phyloP scores from a whole-genome alignment of 2,797 vertebrate genomes.

The Scomberomorus guttatus region DNA sequence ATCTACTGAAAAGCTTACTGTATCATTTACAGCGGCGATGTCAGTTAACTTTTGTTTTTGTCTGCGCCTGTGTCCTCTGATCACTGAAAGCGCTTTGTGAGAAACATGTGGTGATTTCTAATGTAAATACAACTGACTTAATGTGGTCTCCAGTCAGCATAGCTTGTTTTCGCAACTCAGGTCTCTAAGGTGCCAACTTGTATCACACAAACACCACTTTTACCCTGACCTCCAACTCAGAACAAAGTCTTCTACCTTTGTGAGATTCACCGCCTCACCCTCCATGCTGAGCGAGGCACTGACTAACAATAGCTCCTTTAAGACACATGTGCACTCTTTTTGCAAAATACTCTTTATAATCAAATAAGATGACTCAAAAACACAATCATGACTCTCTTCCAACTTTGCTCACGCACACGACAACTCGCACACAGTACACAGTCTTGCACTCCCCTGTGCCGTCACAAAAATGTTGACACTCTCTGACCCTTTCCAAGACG shows the following conservation, averaged over 20 bases:
- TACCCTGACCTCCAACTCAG: constrained; percentile 50
- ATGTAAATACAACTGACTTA: constrained; percentile 53
- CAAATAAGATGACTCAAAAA: constrained; percentile 39
- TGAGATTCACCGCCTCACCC: constrained; percentile 28
- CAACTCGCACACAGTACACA: constrained; percentile 1
- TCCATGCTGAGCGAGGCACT: not conserved
- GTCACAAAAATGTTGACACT: constrained; percentile 74
- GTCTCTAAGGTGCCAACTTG: constrained; percentile 44
- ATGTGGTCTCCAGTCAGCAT: constrained; percentile 46
- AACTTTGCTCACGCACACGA: constrained; percentile 40
- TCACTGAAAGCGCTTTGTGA: constrained; percentile 26
- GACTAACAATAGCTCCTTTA: constrained; percentile 36
- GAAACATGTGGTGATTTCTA: constrained; percentile 29
- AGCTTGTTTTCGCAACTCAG: constrained; percentile 51
- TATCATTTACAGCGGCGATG: constrained; percentile 43
- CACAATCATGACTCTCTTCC: constrained; percentile 11
- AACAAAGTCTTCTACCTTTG: constrained; percentile 51
- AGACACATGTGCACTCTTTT: not conserved
- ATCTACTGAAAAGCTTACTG: not conserved
- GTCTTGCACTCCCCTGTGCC: constrained; percentile 32
- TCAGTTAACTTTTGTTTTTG: constrained; percentile 31
- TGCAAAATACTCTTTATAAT: constrained; percentile 5
- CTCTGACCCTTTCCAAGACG: constrained; percentile 52
- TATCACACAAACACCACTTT: constrained; percentile 41
- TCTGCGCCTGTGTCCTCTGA: constrained; percentile 19